Conservation (phyloP, 2,888 invertebrate species). For the Tetrapedia diversipes region DNA sequence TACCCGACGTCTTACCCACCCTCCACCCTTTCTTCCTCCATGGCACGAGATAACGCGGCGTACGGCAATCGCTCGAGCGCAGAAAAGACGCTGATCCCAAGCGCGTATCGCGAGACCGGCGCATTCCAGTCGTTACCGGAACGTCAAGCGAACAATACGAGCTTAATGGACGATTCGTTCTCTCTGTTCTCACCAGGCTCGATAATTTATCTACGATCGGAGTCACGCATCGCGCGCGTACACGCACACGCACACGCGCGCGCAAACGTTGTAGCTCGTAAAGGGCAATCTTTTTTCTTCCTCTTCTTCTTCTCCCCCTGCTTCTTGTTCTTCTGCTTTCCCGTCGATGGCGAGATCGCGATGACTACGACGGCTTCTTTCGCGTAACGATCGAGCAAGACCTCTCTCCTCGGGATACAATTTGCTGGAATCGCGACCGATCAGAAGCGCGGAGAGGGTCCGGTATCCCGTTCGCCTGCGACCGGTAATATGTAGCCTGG, state of each 20-base stretch:
- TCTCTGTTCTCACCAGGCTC: not conserved
- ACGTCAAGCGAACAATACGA: constrained; percentile 41
- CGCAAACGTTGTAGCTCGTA: too few species aligned
- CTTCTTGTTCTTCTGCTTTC: too few species aligned
- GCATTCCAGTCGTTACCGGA: constrained; percentile 12
- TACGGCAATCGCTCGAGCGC: not conserved
- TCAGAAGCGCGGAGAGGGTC: constrained; percentile 10
- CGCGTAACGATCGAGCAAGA: constrained; percentile 12
- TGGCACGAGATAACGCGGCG: constrained; percentile 9
- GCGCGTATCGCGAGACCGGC: not conserved
- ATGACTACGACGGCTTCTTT: constrained; percentile 2
- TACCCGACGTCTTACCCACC: not conserved
- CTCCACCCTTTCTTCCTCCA: not conserved
- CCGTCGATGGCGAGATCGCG: not conserved
- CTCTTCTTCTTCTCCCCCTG: too few species aligned
- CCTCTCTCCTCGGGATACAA: constrained; percentile 44
- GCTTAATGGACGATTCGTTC: constrained; percentile 33
- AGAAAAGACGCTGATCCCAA: not conserved
- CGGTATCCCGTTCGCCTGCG: constrained; percentile 6
- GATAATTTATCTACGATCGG: constrained; percentile 44
- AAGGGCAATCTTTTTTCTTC: too few species aligned
- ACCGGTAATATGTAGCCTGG: constrained; percentile 36
- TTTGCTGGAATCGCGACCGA: constrained; percentile 36
- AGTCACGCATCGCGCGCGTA: constrained; percentile 29
- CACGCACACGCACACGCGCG: not conserved